Evolutionary conservation across 2,888 invertebrate species (phyloP).

Genomic region (Tortricodes alternella): DNA sequence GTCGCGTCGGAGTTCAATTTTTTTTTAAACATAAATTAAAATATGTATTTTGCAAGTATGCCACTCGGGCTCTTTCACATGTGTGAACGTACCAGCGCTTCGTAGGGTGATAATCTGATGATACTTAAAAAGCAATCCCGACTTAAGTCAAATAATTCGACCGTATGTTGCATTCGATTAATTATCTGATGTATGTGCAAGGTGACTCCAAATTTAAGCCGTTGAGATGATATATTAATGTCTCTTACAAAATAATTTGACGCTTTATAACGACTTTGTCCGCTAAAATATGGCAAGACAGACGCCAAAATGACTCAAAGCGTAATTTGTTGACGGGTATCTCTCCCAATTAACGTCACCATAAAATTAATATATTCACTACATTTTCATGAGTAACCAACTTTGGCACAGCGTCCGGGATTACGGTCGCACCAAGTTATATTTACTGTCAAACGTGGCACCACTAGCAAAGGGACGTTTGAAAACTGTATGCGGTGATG

Average conservation of each 20-base stretch:
- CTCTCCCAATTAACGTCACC: constrained; percentile 44
- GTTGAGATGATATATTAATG: constrained; percentile 2
- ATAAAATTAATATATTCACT: constrained; percentile 45
- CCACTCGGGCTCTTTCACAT: too few relatives aligned
- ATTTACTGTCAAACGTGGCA: background rate
- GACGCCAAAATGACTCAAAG: constrained; percentile 32
- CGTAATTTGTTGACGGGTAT: constrained; percentile 46
- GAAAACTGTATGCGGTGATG: background rate
- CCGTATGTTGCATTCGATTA: background rate
- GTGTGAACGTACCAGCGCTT: too few relatives aligned
- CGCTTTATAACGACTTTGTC: background rate
- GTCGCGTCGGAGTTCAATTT: too few relatives aligned
- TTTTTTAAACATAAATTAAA: too few relatives aligned
- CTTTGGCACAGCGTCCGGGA: constrained; percentile 26
- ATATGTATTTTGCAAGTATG: too few relatives aligned
- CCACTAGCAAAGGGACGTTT: background rate
- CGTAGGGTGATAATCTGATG: too few relatives aligned
- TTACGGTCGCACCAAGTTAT: constrained; percentile 7
- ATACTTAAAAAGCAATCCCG: too few relatives aligned
- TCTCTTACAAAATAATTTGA: constrained; percentile 6
- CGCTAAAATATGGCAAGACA: constrained; percentile 13
- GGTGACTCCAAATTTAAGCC: background rate
- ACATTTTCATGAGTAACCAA: constrained; percentile 35
- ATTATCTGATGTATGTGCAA: background rate
- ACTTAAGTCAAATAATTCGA: background rate